Evolutionary conservation across 1,140 invertebrate species (phyloP).

Genomic region (Belonocnema kinseyi): DNA sequence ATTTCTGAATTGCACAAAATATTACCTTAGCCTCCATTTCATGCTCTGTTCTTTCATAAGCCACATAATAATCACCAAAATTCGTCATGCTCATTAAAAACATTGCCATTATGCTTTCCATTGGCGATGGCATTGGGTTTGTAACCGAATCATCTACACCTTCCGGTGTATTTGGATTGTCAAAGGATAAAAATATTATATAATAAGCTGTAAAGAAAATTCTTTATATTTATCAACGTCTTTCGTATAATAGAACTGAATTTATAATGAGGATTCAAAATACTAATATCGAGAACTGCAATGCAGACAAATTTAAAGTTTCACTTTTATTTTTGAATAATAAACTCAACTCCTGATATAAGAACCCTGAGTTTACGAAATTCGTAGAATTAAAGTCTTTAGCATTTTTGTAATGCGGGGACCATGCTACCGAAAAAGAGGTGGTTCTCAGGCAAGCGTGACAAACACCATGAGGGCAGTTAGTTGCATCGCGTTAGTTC

Average conservation of each 20-base stretch:
- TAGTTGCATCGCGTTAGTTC: no score
- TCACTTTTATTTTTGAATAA: no score
- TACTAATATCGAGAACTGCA: conserved; percentile 41
- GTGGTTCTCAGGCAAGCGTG: no score
- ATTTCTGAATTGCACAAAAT: not conserved
- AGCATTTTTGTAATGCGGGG: no score
- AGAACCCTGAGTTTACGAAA: no score
- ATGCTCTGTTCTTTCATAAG: conserved; percentile 92
- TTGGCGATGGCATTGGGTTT: conserved; percentile 92
- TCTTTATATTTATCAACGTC: conserved; percentile 28
- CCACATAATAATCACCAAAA: conserved; percentile 94
- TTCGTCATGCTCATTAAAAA: conserved; percentile 98
- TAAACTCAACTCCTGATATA: no score
- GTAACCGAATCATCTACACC: conserved; percentile 82
- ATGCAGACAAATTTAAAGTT: no score
- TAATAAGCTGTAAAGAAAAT: conserved; percentile 85
- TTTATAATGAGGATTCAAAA: conserved; percentile 5
- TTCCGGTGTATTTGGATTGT: conserved; percentile 84
- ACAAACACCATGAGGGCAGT: no score
- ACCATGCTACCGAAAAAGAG: no score
- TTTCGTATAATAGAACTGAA: not conserved
- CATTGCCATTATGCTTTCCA: conserved; percentile 97
- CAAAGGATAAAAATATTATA: conserved; percentile 92
- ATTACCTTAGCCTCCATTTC: conserved; percentile 91
- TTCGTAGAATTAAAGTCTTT: no score